Evolutionary conservation across 1,140 invertebrate species (phyloP).

Genomic region (Apocrypta bakeri): DNA sequence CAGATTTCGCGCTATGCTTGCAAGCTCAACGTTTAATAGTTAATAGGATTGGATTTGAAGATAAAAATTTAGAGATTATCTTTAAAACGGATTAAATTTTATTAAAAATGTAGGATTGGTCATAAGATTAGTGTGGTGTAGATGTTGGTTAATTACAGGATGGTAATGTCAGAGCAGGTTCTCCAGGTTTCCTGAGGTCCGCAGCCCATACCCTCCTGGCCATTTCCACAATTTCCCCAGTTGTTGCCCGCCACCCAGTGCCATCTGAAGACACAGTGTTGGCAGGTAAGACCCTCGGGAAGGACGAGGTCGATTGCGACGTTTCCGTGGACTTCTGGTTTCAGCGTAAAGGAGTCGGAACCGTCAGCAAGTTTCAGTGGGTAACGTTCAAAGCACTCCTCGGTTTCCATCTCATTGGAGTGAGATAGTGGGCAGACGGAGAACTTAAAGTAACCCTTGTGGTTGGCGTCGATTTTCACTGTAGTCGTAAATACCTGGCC

Average conservation of each 20-base stretch:
- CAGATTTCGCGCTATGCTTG: no score
- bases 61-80: no score
- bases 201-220: constrained; percentile 74
- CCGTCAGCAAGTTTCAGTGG: constrained; percentile 73
- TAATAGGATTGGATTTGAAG: no score
- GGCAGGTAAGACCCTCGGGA: constrained; percentile 75
- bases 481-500: constrained; percentile 67
- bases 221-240: constrained; percentile 75
- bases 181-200: constrained; percentile 80
- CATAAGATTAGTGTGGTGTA: no score
- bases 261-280: constrained; percentile 75
- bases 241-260: constrained; percentile 67
- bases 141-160: no score
- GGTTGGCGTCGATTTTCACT: constrained; percentile 76
- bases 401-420: constrained; percentile 68
- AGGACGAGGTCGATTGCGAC: constrained; percentile 57
- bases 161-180: constrained; percentile 80
- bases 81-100: no score
- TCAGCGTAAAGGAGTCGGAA: constrained; percentile 51
- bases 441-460: constrained; percentile 76
- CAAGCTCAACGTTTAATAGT: no score
- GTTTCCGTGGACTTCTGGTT: neutral
- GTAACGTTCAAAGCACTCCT: constrained; percentile 76
- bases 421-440: constrained; percentile 73
- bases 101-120: no score